Base-by-base conservation (phyloP, 2,797 vertebrate species). In the Pangasius sanitwongsei region DNA sequence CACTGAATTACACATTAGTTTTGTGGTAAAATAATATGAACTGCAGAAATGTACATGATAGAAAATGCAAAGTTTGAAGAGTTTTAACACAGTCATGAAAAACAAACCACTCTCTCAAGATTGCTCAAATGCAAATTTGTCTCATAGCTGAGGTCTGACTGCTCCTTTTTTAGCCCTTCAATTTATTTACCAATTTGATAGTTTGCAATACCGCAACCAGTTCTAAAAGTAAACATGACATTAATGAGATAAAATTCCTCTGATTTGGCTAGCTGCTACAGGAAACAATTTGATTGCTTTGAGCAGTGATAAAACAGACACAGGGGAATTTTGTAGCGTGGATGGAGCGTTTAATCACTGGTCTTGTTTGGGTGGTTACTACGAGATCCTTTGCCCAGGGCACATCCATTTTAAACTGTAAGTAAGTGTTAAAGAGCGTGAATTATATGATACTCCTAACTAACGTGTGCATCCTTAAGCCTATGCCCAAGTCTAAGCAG, bases 231-330 rank as follows among this genome's bases (percentile, higher is more conserved):
- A 61, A 13, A 75, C 9, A 23, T 81, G 20, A 48, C 57, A 65
- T 84, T 88, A 50, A 44, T 44, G 3, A 67, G 55, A 50, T 18
- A 53, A 4, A 2, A 31, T 55, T 55, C 50, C 82, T 85, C 5
- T 1, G 23, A 84, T 61, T 85, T 67, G 9, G 61, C 48, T 44
- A 53, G 57, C 59, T 44, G 74, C 57, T 57, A 65, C 50, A 70
- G 53, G 37, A 89, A 89, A 23, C 72, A 59, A 37, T 53, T 81
- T 53, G 74, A 80, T 70, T 59, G 61, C 28, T 25, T 3, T 61
- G 34, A 59, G 55, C 61, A 89, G 72, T 81, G 67, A 44, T 70
- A 23, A 85, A 67, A 67, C 48, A 70, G 61, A 20, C 63, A 34
- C 83, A 50, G 63, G 50, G 81, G 59, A 72, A 50, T 70, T 70